phyloP scores from a whole-genome alignment of 2,888 invertebrate species.

The Epistrophella euchroma region DNA sequence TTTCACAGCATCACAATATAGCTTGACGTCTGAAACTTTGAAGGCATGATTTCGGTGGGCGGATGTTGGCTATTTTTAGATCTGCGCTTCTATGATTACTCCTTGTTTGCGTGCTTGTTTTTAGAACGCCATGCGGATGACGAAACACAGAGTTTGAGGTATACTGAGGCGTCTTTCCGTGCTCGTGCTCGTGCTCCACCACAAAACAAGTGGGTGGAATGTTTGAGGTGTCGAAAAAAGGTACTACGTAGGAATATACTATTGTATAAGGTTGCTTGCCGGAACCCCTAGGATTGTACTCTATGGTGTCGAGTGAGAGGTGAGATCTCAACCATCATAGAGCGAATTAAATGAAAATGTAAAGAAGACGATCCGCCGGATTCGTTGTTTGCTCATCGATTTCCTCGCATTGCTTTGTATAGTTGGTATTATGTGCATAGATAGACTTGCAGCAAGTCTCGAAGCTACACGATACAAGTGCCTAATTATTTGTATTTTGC shows the following conservation, averaged over 20 bases:
- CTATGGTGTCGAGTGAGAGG: background rate
- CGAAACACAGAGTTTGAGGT: constrained; percentile 41
- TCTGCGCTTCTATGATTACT: constrained; percentile 61
- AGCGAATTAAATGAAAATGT: constrained; percentile 19
- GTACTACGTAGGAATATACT: background rate
- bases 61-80: constrained; percentile 73
- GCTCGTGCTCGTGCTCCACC: background rate
- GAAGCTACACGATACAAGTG: constrained; percentile 30
- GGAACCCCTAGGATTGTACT: constrained; percentile 46
- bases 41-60: constrained; percentile 73
- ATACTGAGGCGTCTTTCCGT: constrained; percentile 44
- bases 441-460: constrained; percentile 26
- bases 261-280: constrained; percentile 41
- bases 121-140: constrained; percentile 62
- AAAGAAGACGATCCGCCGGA: constrained; percentile 43
- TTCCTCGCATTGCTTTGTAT: constrained; percentile 17
- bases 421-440: background rate
- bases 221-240: constrained; percentile 65
- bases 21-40: constrained; percentile 69
- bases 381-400: constrained; percentile 61
- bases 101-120: constrained; percentile 58
- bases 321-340: constrained; percentile 1
- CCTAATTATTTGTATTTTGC: constrained; percentile 63
- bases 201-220: constrained; percentile 64
- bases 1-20: constrained; percentile 13